phyloP scores from a whole-genome alignment of 2,797 vertebrate species.

The Bovichtus variegatus region DNA sequence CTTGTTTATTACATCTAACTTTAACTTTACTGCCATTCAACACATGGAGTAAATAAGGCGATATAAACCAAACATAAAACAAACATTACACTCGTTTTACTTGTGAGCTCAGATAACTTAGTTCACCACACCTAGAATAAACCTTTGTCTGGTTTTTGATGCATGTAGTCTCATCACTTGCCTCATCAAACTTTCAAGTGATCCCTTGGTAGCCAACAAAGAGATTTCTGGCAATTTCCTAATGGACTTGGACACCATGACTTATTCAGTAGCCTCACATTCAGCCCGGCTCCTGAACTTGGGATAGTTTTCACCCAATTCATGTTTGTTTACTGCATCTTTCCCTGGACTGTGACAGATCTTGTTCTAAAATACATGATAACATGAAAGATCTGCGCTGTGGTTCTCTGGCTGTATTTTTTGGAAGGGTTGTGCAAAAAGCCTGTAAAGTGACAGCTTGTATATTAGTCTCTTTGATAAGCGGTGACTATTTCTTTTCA shows the following conservation, averaged over 20 bases:
- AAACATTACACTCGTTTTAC: neutral
- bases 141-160: constrained; percentile 28
- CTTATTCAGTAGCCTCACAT: constrained; percentile 70
- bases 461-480: constrained; percentile 34
- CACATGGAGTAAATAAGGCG: neutral
- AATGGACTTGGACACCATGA: constrained; percentile 69
- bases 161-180: constrained; percentile 23
- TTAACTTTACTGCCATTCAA: neutral
- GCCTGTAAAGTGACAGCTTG: constrained; percentile 14
- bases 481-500: constrained; percentile 29
- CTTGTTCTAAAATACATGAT: constrained; percentile 54
- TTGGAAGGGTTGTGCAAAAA: constrained; percentile 15
- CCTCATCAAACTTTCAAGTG: constrained; percentile 76
- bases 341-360: constrained; percentile 34
- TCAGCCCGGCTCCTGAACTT: constrained; percentile 58
- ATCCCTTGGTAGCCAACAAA: constrained; percentile 54
- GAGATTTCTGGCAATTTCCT: constrained; percentile 73
- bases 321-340: constrained; percentile 44
- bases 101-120: neutral
- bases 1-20: neutral
- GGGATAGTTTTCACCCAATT: constrained; percentile 57
- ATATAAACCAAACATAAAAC: constrained; percentile 14
- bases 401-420: constrained; percentile 22
- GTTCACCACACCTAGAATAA: constrained; percentile 13
- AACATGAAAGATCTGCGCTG: constrained; percentile 29